These are phyloP conservation scores for Hyperoodon ampullatus DNA, from an alignment of 2,113 vertebrate genomes.

Conservation along the genomic window DNA sequence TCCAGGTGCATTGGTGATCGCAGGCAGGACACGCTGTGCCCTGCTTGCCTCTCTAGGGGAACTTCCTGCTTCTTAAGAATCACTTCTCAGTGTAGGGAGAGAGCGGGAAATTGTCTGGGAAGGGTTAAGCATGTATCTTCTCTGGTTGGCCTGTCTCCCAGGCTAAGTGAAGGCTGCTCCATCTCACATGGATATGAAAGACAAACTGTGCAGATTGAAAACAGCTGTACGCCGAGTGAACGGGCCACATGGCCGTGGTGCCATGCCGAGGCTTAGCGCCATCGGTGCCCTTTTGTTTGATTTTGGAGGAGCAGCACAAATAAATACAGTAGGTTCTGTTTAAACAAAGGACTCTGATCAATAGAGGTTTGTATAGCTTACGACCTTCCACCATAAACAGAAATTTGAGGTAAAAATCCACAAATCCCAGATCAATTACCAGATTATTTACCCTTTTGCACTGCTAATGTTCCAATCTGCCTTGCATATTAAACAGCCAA, in stretches of 20 bases:
- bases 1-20: background rate
- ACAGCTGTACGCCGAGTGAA: slow-evolving; percentile 89
- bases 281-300: slow-evolving; percentile 88
- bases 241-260: slow-evolving; percentile 85
- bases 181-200: slow-evolving; percentile 89
- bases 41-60: background rate
- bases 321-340: slow-evolving; percentile 90
- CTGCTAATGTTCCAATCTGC: slow-evolving; percentile 83
- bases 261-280: slow-evolving; percentile 84
- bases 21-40: background rate
- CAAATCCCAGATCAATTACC: slow-evolving; percentile 86
- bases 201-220: slow-evolving; percentile 91
- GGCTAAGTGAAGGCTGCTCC: slow-evolving; percentile 89
- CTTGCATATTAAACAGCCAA: slow-evolving; percentile 79
- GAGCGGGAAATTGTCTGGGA: slow-evolving; percentile 73
- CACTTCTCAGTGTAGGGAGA: background rate
- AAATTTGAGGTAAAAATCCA: slow-evolving; percentile 86
- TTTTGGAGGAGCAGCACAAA: slow-evolving; percentile 85
- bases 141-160: slow-evolving; percentile 90
- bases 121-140: slow-evolving; percentile 90
- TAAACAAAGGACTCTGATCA: slow-evolving; percentile 89
- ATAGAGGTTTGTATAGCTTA: slow-evolving; percentile 88
- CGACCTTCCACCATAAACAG: slow-evolving; percentile 87
- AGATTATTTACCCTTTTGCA: slow-evolving; percentile 85
- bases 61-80: background rate